phyloP scores from a whole-genome alignment of 2,113 vertebrate species.

The Myocastor coypus region DNA sequence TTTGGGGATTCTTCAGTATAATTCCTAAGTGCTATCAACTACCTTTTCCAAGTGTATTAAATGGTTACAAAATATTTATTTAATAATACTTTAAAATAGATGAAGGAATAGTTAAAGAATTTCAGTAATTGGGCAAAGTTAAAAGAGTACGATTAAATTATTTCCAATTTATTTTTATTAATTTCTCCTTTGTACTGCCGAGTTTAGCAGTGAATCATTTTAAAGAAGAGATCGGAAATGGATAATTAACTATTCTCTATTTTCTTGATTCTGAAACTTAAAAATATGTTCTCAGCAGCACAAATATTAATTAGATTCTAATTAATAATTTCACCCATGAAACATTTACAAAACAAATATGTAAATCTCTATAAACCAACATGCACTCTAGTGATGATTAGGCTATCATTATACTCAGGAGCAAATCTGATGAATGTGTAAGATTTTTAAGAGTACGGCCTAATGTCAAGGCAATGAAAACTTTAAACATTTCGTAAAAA shows the following conservation, averaged over 20 bases:
- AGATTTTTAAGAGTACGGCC: slow-evolving; percentile 72
- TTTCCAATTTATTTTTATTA: slow-evolving; percentile 75
- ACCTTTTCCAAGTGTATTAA: slow-evolving; percentile 71
- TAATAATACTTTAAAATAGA: slow-evolving; percentile 59
- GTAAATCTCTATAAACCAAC: slow-evolving; percentile 75
- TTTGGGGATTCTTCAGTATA: slow-evolving; percentile 12
- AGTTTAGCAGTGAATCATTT: slow-evolving; percentile 73
- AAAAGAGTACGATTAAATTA: slow-evolving; percentile 70
- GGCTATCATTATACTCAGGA: slow-evolving; percentile 68
- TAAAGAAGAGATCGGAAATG: slow-evolving; percentile 56
- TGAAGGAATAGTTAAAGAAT: slow-evolving; percentile 68
- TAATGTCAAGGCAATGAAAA: slow-evolving; percentile 71
- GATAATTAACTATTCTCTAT: slow-evolving; percentile 78
- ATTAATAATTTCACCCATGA: slow-evolving; percentile 80
- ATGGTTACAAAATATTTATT: slow-evolving; percentile 75
- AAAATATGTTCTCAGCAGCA: slow-evolving; percentile 76
- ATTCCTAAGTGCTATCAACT: slow-evolving; percentile 53
- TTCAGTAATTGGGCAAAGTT: slow-evolving; percentile 63
- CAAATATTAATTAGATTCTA: slow-evolving; percentile 81
- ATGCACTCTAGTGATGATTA: slow-evolving; percentile 73
- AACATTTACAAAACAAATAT: slow-evolving; percentile 81
- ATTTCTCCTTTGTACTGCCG: slow-evolving; percentile 57
- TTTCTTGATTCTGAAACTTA: slow-evolving; percentile 78
- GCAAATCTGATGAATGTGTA: slow-evolving; percentile 65
- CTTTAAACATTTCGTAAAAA: slow-evolving; percentile 61